phyloP scores from a whole-genome alignment of 2,797 vertebrate species.

The Nasua narica region DNA sequence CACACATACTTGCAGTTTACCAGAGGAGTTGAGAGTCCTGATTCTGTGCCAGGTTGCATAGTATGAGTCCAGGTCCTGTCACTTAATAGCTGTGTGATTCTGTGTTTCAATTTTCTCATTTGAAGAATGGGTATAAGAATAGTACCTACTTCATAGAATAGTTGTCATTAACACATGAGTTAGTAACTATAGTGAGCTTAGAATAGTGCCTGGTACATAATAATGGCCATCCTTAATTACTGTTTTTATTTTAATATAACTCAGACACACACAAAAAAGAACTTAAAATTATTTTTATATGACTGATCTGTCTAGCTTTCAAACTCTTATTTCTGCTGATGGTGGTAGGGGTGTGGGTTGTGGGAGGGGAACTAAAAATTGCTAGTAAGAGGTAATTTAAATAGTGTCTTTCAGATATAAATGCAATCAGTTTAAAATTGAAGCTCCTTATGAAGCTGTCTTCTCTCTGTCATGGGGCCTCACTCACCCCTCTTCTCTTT shows the following conservation, averaged over 20 bases:
- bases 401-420: neutral
- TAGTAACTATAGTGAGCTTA: neutral
- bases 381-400: neutral
- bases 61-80: neutral
- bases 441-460: neutral
- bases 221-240: neutral
- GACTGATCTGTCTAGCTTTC: neutral
- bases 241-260: neutral
- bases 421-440: neutral
- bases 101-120: neutral
- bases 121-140: neutral
- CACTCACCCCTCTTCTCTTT: neutral
- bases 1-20: neutral
- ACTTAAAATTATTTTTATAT: slow-evolving; percentile 2
- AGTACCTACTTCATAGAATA: neutral
- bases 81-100: neutral
- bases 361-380: neutral
- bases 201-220: neutral
- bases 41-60: neutral
- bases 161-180: neutral
- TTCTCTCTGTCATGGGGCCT: neutral
- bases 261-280: neutral
- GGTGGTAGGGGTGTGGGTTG: neutral
- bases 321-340: neutral
- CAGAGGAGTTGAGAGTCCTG: neutral